Conservation (phyloP, 1,140 invertebrate species). For the Oryzaephilus surinamensis region DNA sequence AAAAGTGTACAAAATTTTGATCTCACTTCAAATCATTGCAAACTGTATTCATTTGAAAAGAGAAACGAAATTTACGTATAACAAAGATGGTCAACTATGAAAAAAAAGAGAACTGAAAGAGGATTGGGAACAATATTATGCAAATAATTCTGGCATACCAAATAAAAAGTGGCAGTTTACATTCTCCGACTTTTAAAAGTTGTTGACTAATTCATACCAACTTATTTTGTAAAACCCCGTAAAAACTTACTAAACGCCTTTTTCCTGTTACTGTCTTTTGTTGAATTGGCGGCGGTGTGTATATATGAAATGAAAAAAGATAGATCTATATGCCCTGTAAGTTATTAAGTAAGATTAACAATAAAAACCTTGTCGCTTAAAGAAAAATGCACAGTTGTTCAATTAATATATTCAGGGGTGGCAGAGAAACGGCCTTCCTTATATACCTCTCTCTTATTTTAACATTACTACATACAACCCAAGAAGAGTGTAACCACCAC, state of each 20-base stretch:
- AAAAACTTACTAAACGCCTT: slow-evolving; percentile 11
- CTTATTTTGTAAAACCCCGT: slow-evolving; percentile 17
- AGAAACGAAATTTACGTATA: no score
- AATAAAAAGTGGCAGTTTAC: slow-evolving; percentile 35
- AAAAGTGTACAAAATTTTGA: no score
- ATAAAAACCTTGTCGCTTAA: slow-evolving; percentile 28
- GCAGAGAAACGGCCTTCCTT: slow-evolving; percentile 2
- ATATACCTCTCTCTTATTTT: no score
- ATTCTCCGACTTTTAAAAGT: slow-evolving; percentile 31
- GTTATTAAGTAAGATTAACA: slow-evolving; percentile 27
- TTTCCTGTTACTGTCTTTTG: slow-evolving; percentile 10
- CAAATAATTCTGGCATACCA: slow-evolving; percentile 29
- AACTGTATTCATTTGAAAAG: no score
- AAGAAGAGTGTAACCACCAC: no score
- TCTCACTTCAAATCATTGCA: no score
- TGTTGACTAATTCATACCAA: slow-evolving; percentile 33
- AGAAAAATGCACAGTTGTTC: slow-evolving; percentile 30
- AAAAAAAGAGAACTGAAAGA: slow-evolving; percentile 3
- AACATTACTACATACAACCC: no score
- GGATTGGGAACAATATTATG: slow-evolving; percentile 27
- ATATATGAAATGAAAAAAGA: neutral
- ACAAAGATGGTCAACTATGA: no score
- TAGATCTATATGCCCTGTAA: slow-evolving; percentile 8
- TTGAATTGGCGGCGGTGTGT: slow-evolving; percentile 1
- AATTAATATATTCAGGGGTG: slow-evolving; percentile 29